Percentiles rank a stretch among this genome's conserved stretches.
These are phyloP conservation scores for Ips typographus DNA, from an alignment of 1,140 invertebrate genomes.

Conservation along the genomic window DNA sequence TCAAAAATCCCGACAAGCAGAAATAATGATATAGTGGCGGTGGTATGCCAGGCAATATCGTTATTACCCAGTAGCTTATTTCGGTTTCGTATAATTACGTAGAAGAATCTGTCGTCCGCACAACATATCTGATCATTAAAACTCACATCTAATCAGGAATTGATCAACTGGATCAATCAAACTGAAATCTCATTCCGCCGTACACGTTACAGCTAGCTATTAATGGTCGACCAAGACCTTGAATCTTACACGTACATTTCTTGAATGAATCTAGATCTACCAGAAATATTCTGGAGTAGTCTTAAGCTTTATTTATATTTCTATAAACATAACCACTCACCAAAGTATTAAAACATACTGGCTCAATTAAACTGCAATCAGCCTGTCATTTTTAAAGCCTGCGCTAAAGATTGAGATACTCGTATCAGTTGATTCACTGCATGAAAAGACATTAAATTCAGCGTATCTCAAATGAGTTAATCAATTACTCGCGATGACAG, in stretches of 20 bases:
- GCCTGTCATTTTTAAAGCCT: constrained; percentile 29
- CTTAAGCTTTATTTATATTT: too few relatives aligned
- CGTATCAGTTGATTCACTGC: constrained; percentile 32
- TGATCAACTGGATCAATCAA: constrained; percentile 2
- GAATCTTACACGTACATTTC: too few relatives aligned
- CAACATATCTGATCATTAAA: constrained; percentile 17
- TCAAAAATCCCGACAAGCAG: constrained; percentile 23
- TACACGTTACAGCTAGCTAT: neutral
- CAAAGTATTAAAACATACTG: constrained; percentile 2
- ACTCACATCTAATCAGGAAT: constrained; percentile 22
- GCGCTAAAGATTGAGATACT: constrained; percentile 28
- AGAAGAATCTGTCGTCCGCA: constrained; percentile 19
- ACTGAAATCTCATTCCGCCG: neutral
- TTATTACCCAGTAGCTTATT: constrained; percentile 35
- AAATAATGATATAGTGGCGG: constrained; percentile 31
- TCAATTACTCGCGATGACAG: constrained; percentile 32
- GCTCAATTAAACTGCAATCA: constrained; percentile 29
- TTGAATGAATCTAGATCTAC: too few relatives aligned
- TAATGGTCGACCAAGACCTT: too few relatives aligned
- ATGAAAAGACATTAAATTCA: constrained; percentile 31
- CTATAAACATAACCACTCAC: too few relatives aligned
- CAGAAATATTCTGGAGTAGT: too few relatives aligned
- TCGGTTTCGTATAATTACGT: constrained; percentile 30
- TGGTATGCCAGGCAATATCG: constrained; percentile 22
- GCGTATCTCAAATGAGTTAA: constrained; percentile 35